A percentile compares a stretch with the other conserved stretches of the same genome.
These are phyloP conservation scores for Corapipo altera DNA, from an alignment of 2,113 vertebrate genomes.

Conservation along the genomic window DNA sequence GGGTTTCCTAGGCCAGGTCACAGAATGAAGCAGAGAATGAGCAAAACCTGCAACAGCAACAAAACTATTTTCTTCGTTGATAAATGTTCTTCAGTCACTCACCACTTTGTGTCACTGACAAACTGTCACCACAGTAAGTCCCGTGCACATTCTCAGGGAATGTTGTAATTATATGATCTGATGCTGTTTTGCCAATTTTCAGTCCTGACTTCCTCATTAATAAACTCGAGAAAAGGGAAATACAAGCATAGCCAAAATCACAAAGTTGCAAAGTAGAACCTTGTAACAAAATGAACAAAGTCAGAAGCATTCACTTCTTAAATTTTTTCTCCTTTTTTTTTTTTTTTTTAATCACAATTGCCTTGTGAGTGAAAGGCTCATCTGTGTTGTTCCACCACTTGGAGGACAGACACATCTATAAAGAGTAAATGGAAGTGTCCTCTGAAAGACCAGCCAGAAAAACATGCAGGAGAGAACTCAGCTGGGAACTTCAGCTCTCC, in stretches of 20 bases:
- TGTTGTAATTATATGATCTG: not conserved
- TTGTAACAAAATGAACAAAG: not conserved
- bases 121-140: not conserved
- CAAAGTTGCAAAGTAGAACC: not conserved
- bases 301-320: not conserved
- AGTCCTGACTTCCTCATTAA: not conserved
- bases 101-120: not conserved
- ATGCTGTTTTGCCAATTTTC: not conserved
- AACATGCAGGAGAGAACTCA: not conserved
- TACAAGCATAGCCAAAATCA: not conserved
- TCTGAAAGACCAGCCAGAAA: not conserved
- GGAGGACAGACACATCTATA: not conserved
- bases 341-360: not conserved
- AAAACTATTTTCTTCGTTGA: not conserved
- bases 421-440: not conserved
- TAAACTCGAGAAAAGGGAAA: not conserved
- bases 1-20: not conserved
- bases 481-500: not conserved
- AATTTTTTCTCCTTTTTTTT: not conserved
- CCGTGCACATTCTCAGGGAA: not conserved
- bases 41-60: not conserved
- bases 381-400: not conserved
- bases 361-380: not conserved
- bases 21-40: not conserved
- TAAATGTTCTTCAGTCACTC: not conserved